phyloP scores from a whole-genome alignment of 2,888 invertebrate species.

The Pandemis corylana region DNA sequence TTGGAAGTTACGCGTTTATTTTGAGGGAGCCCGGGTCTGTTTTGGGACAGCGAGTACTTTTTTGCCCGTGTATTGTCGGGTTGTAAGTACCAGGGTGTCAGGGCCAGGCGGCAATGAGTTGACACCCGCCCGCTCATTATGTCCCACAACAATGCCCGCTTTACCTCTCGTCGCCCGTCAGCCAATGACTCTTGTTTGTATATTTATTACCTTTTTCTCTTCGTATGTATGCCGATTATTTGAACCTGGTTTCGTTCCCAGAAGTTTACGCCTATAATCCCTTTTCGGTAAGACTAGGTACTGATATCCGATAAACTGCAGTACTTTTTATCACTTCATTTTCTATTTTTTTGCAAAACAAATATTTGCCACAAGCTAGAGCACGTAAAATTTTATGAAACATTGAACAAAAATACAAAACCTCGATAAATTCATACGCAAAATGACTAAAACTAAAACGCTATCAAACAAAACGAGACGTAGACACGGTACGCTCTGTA shows the following conservation, averaged over 20 bases:
- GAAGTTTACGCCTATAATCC: neutral
- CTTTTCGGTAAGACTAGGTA: neutral
- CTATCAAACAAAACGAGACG: neutral
- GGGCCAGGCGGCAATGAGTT: conserved; percentile 31
- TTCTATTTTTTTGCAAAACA: neutral
- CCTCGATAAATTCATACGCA: neutral
- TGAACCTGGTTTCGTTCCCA: too few species aligned
- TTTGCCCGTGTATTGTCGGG: neutral
- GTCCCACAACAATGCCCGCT: conserved; percentile 29
- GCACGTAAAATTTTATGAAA: neutral
- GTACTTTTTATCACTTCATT: neutral
- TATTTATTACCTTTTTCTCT: neutral
- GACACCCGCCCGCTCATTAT: conserved; percentile 38
- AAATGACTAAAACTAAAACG: neutral
- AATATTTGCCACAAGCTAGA: too few species aligned
- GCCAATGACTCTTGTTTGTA: conserved; percentile 9
- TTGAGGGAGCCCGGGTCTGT: neutral
- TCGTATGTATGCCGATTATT: too few species aligned
- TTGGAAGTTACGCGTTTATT: neutral
- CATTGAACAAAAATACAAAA: neutral
- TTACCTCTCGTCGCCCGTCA: conserved; percentile 21
- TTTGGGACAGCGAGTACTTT: neutral
- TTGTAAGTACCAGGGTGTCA: conserved; percentile 22
- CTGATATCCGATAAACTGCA: conserved; percentile 4
- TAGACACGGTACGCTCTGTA: neutral